These are phyloP conservation scores for Poecile atricapillus DNA, from an alignment of 2,113 vertebrate genomes.

Conservation along the genomic window DNA sequence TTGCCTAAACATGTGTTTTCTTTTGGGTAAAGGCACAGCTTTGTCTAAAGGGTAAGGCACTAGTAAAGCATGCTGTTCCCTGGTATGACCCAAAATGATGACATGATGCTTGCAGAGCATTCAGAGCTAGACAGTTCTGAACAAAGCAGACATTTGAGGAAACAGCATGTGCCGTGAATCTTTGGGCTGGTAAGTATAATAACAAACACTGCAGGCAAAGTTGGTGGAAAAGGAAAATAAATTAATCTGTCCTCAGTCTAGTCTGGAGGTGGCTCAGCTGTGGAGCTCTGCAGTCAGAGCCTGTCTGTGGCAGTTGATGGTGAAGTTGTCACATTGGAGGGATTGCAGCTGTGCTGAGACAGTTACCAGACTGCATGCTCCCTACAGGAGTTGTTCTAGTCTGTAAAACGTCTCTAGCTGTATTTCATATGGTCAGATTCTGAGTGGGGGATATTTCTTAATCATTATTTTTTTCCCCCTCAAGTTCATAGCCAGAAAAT, in stretches of 20 bases:
- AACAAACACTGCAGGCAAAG: constrained; percentile 46
- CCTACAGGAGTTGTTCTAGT: constrained; percentile 27
- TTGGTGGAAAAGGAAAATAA: constrained; percentile 41
- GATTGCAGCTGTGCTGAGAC: constrained; percentile 57
- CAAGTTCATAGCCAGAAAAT: constrained; percentile 21
- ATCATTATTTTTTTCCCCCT: neutral
- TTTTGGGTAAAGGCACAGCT: neutral
- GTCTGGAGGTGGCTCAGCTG: constrained; percentile 26
- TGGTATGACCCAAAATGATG: neutral
- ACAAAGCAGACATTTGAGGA: constrained; percentile 32
- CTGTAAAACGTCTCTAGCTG: neutral
- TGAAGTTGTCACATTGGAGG: constrained; percentile 55
- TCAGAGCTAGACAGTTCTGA: constrained; percentile 10
- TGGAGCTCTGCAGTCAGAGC: constrained; percentile 1
- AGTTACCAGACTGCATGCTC: constrained; percentile 40
- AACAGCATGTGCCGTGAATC: constrained; percentile 21
- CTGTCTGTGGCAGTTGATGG: constrained; percentile 25
- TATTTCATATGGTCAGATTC: neutral
- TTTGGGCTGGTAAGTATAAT: constrained; percentile 23
- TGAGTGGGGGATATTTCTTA: constrained; percentile 34
- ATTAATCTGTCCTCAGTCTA: constrained; percentile 41
- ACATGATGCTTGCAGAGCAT: neutral
- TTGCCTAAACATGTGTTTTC: neutral
- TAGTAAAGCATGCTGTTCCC: neutral
- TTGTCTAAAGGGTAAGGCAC: neutral